Base-by-base conservation (phyloP, 2,888 invertebrate species). In the Ctenicera cuprea region DNA sequence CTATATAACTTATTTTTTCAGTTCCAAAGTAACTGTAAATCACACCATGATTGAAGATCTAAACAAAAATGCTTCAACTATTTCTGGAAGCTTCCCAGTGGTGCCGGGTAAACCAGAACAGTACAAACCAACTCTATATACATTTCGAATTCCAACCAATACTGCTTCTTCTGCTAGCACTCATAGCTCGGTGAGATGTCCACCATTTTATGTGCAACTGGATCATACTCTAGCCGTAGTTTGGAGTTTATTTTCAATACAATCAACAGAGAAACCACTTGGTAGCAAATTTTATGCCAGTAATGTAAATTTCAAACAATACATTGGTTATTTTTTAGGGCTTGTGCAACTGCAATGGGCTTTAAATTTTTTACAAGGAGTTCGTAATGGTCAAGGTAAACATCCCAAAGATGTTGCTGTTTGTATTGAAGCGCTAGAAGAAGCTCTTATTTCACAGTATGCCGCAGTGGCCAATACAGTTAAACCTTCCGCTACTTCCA, bases 301-400 rank as follows among this genome's bases (percentile, higher is more conserved):
- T 41, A 3, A 41, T 41, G n/a, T 41, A 45, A 3, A 11, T 4
- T 14, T 14, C 14, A 45, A 45, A n/a, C 14, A 3, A 4, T 3
- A 41, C 3, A 3, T 41, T 41, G 7, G 11, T 50, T 26, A 50
- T 26, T 48, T 48, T 48, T 48, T 4, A 84, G 87, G 87, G 37
- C 87, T 87, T 54, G 83, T 82, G n/a, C 87, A 88, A 73, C 77
- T 88, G 20, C 87, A 87, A 63, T 88, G 88, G 88, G 87, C 87
- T 0, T 78, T 86, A 22, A 82, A 81, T 37, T 87, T 88, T 75
- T 72, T 88, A 12, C 81, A 85, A 52, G 85, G 85, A 3, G 82
- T 88, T 14, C 83, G 82, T 64, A 83, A 84, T 71, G 71, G 79
- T 5, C 81, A 83, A 43, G 86, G 86, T 0, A 83, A 83, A 37